Percentiles rank a stretch among this genome's conserved stretches.
These are phyloP conservation scores for Heliconius charithonia DNA, from an alignment of 2,888 invertebrate species.

Conservation along the genomic window DNA sequence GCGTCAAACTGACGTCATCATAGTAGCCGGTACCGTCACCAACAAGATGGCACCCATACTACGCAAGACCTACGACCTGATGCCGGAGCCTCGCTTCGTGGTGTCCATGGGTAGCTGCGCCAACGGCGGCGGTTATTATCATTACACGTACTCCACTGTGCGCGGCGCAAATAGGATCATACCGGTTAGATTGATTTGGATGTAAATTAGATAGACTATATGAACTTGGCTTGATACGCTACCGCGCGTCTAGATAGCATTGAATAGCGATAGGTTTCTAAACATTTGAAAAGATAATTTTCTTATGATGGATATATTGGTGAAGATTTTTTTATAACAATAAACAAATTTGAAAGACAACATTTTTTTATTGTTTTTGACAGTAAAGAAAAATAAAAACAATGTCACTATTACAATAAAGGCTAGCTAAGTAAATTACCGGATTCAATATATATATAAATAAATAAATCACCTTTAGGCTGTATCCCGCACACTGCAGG, in stretches of 20 bases:
- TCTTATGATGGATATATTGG: background rate
- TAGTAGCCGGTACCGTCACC: conserved; percentile 98
- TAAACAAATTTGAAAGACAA: background rate
- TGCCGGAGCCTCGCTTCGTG: conserved; percentile 98
- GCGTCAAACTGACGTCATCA: conserved; percentile 98
- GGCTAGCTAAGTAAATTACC: too few species aligned
- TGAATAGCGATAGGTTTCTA: too few species aligned
- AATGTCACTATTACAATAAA: too few species aligned
- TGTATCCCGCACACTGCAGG: too few species aligned
- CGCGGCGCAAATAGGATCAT: conserved; percentile 76
- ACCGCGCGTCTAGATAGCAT: too few species aligned
- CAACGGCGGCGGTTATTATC: conserved; percentile 99
- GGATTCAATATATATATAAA: too few species aligned
- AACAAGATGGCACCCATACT: conserved; percentile 99
- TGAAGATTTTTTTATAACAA: background rate
- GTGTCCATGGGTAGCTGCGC: conserved; percentile 99
- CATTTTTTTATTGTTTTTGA: too few species aligned
- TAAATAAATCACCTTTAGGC: too few species aligned
- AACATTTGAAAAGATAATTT: too few species aligned
- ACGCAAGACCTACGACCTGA: conserved; percentile 97
- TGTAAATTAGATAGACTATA: background rate
- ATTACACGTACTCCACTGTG: conserved; percentile 99
- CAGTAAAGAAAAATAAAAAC: too few species aligned
- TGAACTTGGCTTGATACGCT: background rate
- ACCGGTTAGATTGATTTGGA: conserved; percentile 56